Evolutionary conservation across 2,797 vertebrate genomes (phyloP).

Genomic region (Onychomys arenicola): DNA sequence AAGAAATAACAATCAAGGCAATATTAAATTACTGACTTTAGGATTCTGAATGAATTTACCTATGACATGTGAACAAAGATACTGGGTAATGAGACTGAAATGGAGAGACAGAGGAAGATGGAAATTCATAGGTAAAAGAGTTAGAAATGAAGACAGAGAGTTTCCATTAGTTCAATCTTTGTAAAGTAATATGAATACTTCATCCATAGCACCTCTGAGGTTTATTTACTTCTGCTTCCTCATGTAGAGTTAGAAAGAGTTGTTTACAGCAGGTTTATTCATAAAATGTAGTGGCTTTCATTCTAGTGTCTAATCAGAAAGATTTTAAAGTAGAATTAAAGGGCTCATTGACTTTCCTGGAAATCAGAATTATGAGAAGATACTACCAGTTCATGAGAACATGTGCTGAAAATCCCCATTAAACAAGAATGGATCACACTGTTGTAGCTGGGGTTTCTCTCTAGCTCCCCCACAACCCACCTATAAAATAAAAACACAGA

Average conservation of each 20-base stretch:
- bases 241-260: neutral
- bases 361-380: neutral
- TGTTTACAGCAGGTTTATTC: neutral
- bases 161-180: neutral
- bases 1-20: neutral
- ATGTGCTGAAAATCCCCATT: neutral
- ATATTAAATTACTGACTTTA: neutral
- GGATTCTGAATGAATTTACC: neutral
- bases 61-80: neutral
- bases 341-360: neutral
- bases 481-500: no score
- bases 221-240: neutral
- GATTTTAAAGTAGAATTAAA: neutral
- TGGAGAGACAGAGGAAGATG: neutral
- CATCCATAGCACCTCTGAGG: accelerated
- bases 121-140: neutral
- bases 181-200: neutral
- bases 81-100: neutral
- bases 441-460: no score
- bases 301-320: neutral
- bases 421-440: neutral
- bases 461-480: no score
- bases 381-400: neutral
- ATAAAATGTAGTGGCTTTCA: neutral
- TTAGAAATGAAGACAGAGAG: neutral